A percentile compares a stretch with the other conserved stretches of the same genome.
Conservation (phyloP, 2,888 invertebrate species). For the Ashinkailepas kermadecensis region DNA sequence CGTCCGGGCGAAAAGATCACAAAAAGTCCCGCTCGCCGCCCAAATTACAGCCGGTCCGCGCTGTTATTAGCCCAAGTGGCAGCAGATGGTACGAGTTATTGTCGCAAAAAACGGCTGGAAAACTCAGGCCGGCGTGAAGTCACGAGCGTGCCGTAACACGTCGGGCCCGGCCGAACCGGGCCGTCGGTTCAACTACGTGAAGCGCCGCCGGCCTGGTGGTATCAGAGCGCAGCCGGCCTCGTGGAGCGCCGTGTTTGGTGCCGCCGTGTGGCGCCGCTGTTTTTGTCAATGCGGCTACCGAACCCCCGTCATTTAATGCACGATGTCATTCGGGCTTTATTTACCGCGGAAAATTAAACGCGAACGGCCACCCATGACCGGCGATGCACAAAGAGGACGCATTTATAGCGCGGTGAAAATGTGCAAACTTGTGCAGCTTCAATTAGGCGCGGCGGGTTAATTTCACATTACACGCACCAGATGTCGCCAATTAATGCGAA, state of each 20-base stretch:
- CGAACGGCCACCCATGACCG: background rate
- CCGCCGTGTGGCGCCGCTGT: background rate
- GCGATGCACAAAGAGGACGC: background rate
- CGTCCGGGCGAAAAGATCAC: background rate
- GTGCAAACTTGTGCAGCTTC: background rate
- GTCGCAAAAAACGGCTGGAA: background rate
- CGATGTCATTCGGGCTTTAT: background rate
- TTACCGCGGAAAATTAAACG: background rate
- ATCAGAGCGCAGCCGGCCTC: too few relatives aligned
- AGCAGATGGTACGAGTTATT: conserved; percentile 19
- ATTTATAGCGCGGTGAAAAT: background rate
- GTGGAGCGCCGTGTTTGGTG: background rate
- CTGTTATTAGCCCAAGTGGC: background rate
- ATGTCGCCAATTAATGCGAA: background rate
- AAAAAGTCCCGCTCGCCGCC: background rate
- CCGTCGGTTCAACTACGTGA: background rate
- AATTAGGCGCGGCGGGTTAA: background rate
- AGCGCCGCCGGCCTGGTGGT: background rate
- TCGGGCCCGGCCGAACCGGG: background rate
- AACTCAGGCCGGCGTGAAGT: background rate
- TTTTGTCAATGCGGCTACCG: background rate
- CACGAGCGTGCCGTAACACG: background rate
- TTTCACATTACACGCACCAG: background rate
- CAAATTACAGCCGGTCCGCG: background rate
- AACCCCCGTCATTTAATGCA: background rate